These are phyloP conservation scores for Alentia gelatinosa DNA, from an alignment of 2,888 invertebrate genomes.

Conservation along the genomic window DNA sequence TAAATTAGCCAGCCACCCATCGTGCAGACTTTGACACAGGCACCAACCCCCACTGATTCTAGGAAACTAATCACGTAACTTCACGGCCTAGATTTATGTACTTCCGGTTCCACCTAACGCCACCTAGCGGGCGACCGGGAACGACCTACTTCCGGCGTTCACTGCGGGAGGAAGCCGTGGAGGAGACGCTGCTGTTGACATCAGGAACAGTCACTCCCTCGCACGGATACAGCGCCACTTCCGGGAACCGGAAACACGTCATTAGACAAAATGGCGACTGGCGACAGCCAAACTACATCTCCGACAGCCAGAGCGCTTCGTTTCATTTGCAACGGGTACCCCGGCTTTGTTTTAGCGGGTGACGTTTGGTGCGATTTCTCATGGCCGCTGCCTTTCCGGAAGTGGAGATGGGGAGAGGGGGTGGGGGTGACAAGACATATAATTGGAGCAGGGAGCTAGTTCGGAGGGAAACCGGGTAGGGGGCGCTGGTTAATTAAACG, in stretches of 20 bases:
- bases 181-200: conserved; percentile 27
- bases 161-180: not conserved
- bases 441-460: not conserved
- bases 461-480: not conserved
- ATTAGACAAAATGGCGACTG: conserved; percentile 36
- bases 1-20: too few species aligned
- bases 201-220: conserved; percentile 10
- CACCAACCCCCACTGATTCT: not conserved
- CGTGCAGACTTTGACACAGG: too few species aligned
- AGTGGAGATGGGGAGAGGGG: not conserved
- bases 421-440: not conserved
- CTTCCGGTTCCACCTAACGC: conserved; percentile 27
- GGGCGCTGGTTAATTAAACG: not conserved
- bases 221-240: conserved; percentile 41
- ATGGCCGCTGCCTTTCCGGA: not conserved
- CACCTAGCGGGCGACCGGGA: conserved; percentile 18
- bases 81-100: conserved; percentile 46
- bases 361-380: conserved; percentile 34
- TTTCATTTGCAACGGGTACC: conserved; percentile 18
- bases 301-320: not conserved
- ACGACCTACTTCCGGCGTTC: conserved; percentile 19
- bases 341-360: conserved; percentile 28
- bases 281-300: conserved; percentile 19
- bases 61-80: not conserved
- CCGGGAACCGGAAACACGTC: conserved; percentile 28